Evolutionary conservation across 1,140 invertebrate species (phyloP), one percentile per base, ranked within the genome.

Genomic region (Oppia nitens): DNA sequence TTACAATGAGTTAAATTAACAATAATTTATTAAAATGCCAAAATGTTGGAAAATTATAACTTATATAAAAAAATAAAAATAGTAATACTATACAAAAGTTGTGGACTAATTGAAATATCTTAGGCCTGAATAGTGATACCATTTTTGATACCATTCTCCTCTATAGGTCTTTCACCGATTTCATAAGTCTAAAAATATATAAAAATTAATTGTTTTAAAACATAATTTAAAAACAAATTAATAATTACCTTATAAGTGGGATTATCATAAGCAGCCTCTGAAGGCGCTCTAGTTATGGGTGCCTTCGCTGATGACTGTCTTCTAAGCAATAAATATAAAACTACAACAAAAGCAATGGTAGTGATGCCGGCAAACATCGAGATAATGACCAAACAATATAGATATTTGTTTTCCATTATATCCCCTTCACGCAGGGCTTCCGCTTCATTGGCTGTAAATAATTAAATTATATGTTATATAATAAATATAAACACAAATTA

Each of bases 201-300:
- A 24, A 45, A 11, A 47, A 21, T 23, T 29, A 32, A 4, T 28
- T 11, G n/a, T 4, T 47, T 11, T 21, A 48, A 25, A 1, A 1
- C 2, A 32, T 6, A 4, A 45, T 1, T 45, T 6, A 54, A 1
- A 57, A 47, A 23, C 3, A 6, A 2, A 56, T 59, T 52, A 28
- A 50, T 40, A 40, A 63, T 84, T 74, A 90, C 83, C 80, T 91
- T 92, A 76, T 90, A 92, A 66, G 86, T 87, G 56, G 87, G 87
- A 76, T 91, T 92, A 71, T 92, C 87, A 68, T 91, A 91, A 48
- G 87, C 85, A 9, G 86, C 82, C 57, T 73, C 69, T 47, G 72
- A 71, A 62, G 74, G 74, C 57, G 70, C 66, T 32, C 72, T 69
- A n/a, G 79, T 81, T 56, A 83, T 81, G 65, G 81, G 77, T 32